Percentiles rank a stretch among this genome's conserved stretches.
Evolutionary conservation across 2,888 invertebrate genomes (phyloP).

Genomic region (Dryococelus australis): DNA sequence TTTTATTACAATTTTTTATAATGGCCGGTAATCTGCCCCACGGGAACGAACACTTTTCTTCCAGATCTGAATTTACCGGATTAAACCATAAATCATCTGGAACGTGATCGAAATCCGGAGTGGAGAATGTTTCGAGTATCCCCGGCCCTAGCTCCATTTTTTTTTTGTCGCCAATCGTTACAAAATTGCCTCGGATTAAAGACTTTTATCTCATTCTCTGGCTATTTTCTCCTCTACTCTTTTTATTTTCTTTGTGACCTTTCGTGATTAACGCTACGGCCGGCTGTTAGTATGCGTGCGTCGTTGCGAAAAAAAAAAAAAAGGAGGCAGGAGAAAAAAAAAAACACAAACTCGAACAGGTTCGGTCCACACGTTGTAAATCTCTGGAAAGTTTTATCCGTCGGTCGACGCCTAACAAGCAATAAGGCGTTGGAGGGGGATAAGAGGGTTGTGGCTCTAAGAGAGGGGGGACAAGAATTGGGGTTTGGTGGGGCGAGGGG

Average conservation of each 20-base stretch:
- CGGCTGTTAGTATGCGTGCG: not conserved
- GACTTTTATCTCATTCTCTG: slow-evolving; percentile 1
- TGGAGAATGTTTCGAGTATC: not conserved
- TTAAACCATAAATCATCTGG: not conserved
- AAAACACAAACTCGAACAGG: not conserved
- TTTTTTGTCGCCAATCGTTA: not conserved
- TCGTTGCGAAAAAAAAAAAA: not conserved
- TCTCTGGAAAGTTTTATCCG: not conserved
- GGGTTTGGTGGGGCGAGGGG: not conserved
- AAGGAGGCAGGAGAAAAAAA: not conserved
- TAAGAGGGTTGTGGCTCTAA: not conserved
- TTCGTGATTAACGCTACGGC: slow-evolving; percentile 16
- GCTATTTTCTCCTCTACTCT: not conserved
- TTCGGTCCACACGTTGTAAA: slow-evolving; percentile 1
- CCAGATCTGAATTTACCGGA: not conserved
- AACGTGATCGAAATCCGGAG: not conserved
- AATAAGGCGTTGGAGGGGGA: not conserved
- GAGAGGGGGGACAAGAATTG: too few relatives aligned
- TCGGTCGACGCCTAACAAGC: not conserved
- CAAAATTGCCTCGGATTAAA: not conserved
- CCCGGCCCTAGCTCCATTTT: not conserved
- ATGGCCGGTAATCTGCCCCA: not conserved
- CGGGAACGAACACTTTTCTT: not conserved
- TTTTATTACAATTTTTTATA: not conserved
- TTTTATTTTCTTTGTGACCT: not conserved